These are phyloP conservation scores for Enteromius paludinosus DNA, from an alignment of 2,797 vertebrate genomes.

Conservation along the genomic window DNA sequence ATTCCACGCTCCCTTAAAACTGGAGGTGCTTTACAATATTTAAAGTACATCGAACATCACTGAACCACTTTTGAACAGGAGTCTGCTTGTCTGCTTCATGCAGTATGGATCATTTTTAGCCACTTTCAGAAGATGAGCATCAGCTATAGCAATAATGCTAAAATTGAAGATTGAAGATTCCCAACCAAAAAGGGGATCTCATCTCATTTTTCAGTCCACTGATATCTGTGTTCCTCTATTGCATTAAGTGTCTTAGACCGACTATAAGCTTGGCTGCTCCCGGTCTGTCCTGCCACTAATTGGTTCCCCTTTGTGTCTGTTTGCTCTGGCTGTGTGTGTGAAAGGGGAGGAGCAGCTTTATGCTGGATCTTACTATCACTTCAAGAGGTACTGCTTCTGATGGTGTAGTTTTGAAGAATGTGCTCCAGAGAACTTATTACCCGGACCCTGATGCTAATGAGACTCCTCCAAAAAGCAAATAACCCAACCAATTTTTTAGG, in stretches of 20 bases:
- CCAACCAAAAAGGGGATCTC: not conserved
- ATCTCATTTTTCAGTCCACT: constrained; percentile 14
- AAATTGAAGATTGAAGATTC: constrained; percentile 25
- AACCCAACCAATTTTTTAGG: not conserved
- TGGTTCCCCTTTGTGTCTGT: constrained; percentile 49
- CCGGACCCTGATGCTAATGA: constrained; percentile 2
- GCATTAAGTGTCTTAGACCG: constrained; percentile 16
- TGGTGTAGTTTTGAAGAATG: constrained; percentile 10
- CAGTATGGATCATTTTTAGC: not conserved
- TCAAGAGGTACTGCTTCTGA: constrained; percentile 37
- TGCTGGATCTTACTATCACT: not conserved
- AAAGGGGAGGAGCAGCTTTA: constrained; percentile 24
- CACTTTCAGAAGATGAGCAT: not conserved
- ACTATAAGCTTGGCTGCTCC: constrained; percentile 27
- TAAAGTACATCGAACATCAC: constrained; percentile 15
- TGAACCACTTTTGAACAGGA: not conserved
- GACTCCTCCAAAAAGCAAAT: not conserved
- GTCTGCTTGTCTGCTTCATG: not conserved
- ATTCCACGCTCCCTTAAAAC: constrained; percentile 10
- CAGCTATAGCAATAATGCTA: not conserved
- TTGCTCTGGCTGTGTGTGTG: constrained; percentile 37
- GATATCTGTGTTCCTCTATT: constrained; percentile 31
- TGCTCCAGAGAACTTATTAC: constrained; percentile 33
- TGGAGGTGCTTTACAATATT: constrained; percentile 2
- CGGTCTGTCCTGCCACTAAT: constrained; percentile 44